phyloP scores from a whole-genome alignment of 1,140 invertebrate genomes.

The Galleria mellonella region DNA sequence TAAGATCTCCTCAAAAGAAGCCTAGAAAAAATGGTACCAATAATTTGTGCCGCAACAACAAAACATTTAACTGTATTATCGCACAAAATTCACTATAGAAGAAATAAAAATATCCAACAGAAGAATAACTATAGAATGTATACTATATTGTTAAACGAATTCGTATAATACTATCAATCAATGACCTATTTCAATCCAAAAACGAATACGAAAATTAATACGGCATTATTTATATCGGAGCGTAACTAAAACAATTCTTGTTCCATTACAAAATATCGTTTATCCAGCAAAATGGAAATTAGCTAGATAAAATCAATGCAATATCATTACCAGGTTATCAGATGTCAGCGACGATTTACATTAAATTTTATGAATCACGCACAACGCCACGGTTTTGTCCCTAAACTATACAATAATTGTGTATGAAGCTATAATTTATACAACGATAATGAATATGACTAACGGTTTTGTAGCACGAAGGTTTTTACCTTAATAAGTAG shows the following conservation, averaged over 20 bases:
- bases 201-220: conserved; percentile 9
- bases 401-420: conserved; percentile 43
- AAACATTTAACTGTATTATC: no score
- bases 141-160: no score
- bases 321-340: conserved; percentile 26
- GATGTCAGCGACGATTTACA: conserved; percentile 24
- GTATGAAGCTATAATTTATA: conserved; percentile 61
- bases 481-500: conserved; percentile 49
- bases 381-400: conserved; percentile 23
- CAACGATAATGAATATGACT: conserved; percentile 57
- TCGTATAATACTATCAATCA: no score
- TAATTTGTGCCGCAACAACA: no score
- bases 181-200: neutral
- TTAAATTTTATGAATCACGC: conserved; percentile 47
- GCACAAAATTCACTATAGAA: no score
- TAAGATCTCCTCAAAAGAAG: no score
- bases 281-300: conserved; percentile 20
- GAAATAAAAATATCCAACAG: no score
- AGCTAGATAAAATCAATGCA: conserved; percentile 20
- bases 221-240: conserved; percentile 9
- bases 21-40: no score
- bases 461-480: conserved; percentile 51
- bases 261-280: conserved; percentile 9
- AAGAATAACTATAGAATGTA: no score
- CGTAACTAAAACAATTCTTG: conserved; percentile 8